These are phyloP conservation scores for Xyrauchen texanus DNA, from an alignment of 2,113 vertebrate species.

Conservation along the genomic window DNA sequence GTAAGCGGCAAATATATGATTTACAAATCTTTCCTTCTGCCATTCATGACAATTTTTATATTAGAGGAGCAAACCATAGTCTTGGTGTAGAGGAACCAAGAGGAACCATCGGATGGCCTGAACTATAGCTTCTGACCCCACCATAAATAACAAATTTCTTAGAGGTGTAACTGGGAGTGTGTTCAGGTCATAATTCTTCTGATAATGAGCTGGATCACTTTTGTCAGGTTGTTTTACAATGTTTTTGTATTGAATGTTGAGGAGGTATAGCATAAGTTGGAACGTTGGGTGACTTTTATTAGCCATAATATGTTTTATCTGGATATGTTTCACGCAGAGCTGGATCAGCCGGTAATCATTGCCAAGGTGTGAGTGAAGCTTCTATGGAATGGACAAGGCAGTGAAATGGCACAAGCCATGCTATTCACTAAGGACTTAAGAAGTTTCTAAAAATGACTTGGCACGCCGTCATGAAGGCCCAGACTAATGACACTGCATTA, in stretches of 20 bases:
- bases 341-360: slow-evolving; percentile 3
- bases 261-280: slow-evolving; percentile 6
- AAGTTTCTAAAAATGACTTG: slow-evolving; percentile 31
- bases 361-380: slow-evolving; percentile 20
- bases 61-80: background rate
- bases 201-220: background rate
- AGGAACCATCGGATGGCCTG: background rate
- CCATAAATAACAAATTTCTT: background rate
- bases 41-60: too few relatives aligned
- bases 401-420: slow-evolving; percentile 22
- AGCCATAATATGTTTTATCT: slow-evolving; percentile 23
- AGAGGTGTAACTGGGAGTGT: slow-evolving; percentile 1
- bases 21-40: too few relatives aligned
- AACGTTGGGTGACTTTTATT: slow-evolving; percentile 22
- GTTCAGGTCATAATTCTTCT: slow-evolving; percentile 23
- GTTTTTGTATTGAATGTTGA: slow-evolving; percentile 39
- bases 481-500: slow-evolving; percentile 10
- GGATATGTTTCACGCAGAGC: slow-evolving; percentile 3
- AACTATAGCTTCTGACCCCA: background rate
- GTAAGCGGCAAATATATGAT: too few relatives aligned
- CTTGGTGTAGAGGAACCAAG: background rate
- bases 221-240: slow-evolving; percentile 37
- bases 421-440: background rate
- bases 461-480: background rate
- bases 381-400: slow-evolving; percentile 35